Evolutionary conservation across 2,888 invertebrate species (phyloP).

Genomic region (Didymodactylos carnosus): DNA sequence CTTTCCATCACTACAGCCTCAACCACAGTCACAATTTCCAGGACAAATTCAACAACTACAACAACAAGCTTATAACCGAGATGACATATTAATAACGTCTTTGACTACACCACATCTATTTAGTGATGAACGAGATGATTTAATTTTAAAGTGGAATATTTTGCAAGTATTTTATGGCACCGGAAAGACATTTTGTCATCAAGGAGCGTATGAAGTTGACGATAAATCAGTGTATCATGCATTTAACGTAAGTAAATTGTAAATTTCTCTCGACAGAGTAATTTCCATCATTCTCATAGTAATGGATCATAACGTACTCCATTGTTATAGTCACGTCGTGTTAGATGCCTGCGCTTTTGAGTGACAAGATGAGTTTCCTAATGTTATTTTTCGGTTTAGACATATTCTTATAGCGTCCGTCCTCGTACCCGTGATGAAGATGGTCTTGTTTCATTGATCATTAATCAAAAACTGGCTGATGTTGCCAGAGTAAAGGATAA

Average conservation of each 20-base stretch:
- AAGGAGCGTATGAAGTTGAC: not conserved
- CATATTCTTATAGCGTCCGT: conserved; percentile 2
- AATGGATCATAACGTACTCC: too few species aligned
- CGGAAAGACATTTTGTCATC: conserved; percentile 44
- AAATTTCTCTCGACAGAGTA: too few species aligned
- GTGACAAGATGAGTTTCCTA: too few species aligned
- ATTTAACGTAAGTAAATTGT: not conserved
- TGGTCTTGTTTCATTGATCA: conserved; percentile 63
- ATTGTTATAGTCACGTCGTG: too few species aligned
- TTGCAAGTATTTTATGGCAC: conserved; percentile 70
- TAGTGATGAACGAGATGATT: conserved; percentile 79
- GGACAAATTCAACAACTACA: too few species aligned
- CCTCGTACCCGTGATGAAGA: conserved; percentile 70
- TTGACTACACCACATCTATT: conserved; percentile 42
- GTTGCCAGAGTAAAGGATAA: conserved; percentile 54
- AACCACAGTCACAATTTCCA: too few species aligned
- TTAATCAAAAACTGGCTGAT: conserved; percentile 60
- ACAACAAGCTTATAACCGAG: too few species aligned
- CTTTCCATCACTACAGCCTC: not conserved
- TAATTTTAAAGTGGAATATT: conserved; percentile 80
- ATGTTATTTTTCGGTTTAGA: not conserved
- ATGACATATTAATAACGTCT: not conserved
- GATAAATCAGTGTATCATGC: not conserved
- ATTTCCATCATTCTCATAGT: too few species aligned
- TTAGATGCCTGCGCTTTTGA: too few species aligned